A percentile compares a stretch with the other conserved stretches of the same genome.
Evolutionary conservation across 2,113 vertebrate genomes (phyloP).

Genomic region (Caranx ignobilis): DNA sequence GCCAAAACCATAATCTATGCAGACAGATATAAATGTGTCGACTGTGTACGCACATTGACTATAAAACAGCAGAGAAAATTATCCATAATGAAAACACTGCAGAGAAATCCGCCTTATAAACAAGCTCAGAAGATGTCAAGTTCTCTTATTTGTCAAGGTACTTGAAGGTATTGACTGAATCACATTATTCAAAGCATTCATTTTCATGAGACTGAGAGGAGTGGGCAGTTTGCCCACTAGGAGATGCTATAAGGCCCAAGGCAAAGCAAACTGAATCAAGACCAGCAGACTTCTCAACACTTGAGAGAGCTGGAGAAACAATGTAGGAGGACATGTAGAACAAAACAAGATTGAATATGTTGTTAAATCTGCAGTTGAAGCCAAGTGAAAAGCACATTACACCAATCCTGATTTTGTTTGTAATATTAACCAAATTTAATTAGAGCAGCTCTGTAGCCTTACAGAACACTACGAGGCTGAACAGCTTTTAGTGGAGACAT

Average conservation of each 20-base stretch:
- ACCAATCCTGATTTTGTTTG: not conserved
- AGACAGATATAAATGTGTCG: slow-evolving; percentile 26
- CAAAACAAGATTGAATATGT: slow-evolving; percentile 23
- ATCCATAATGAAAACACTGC: slow-evolving; percentile 59
- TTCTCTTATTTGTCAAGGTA: slow-evolving; percentile 61
- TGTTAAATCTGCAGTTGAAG: slow-evolving; percentile 6
- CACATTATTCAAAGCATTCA: slow-evolving; percentile 59
- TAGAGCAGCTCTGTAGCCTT: not conserved
- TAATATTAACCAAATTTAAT: not conserved
- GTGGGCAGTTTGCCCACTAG: slow-evolving; percentile 71
- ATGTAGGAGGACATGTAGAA: not conserved
- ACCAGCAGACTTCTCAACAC: slow-evolving; percentile 24
- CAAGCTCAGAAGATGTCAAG: slow-evolving; percentile 54
- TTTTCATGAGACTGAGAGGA: slow-evolving; percentile 59
- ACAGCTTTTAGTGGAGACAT: not conserved
- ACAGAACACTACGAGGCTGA: not conserved
- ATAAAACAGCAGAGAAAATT: slow-evolving; percentile 36
- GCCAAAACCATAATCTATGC: slow-evolving; percentile 11
- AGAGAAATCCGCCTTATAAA: slow-evolving; percentile 57
- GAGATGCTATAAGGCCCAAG: slow-evolving; percentile 74
- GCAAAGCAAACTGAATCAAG: slow-evolving; percentile 46
- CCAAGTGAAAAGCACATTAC: not conserved
- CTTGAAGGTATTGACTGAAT: slow-evolving; percentile 60
- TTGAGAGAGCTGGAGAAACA: slow-evolving; percentile 3
- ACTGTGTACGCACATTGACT: slow-evolving; percentile 10